Base-by-base conservation (phyloP, 2,797 vertebrate species). In the Echeneis naucrates region DNA sequence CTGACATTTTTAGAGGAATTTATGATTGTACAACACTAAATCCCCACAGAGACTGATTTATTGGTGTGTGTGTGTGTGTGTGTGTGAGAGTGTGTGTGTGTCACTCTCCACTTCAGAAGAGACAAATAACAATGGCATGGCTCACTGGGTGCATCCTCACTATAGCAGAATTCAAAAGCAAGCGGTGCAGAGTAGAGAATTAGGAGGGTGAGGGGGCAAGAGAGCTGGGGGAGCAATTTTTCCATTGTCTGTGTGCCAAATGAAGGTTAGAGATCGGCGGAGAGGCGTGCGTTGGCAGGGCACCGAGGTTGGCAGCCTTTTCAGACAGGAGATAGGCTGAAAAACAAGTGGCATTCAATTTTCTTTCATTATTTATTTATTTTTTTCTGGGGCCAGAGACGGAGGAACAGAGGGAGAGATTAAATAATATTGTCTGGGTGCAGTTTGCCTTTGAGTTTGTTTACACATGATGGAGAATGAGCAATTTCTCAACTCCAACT, bases 321-420 rank as follows among this genome's bases (percentile, higher is more conserved):
- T 89, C 84, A 88, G 74, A 48, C 81, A 61, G 80, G 80, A 86
- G 84, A 89, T 87, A 87, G 82, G 71, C 83, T 88, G 82, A 71
- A 90, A 88, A 88, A 89, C 79, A 88, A 91, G 82, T 84, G 88
- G 83, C 86, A 83, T 91, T 92, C 84, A 89, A 87, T 90, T 88
- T 90, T 30, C 6, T 30, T 30, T 30, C n/a, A n/a, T n/a, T n/a
- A n/a, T n/a, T n/a, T n/a, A n/a, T n/a, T n/a, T n/a, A n/a, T n/a
- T 30, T 30, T 30, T 30, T 30, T 30, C 6, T 79, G 33, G 23
- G 53, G 51, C 75, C 70, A 57, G 66, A 71, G 66, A 72, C 47
- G 50, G 37, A 42, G 54, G 59, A 81, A 66, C 77, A 75, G 76
- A 83, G 72, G 38, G 81, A 71, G 80, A 81, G 81, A 85, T 89